These are phyloP conservation scores for Episyrphus balteatus DNA, from an alignment of 1,140 invertebrate species.

Conservation along the genomic window DNA sequence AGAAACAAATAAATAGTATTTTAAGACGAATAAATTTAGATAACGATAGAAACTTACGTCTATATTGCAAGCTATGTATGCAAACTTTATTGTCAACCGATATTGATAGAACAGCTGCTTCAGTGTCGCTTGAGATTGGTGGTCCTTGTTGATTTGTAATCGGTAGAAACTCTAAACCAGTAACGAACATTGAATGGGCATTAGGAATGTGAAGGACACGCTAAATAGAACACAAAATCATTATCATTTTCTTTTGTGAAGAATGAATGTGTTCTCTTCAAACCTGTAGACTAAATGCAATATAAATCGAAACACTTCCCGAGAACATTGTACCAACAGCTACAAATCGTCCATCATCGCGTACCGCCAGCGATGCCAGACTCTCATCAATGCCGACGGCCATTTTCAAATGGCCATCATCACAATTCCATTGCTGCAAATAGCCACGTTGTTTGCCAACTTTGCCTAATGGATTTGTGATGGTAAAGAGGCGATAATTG, in stretches of 20 bases:
- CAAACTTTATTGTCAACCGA: slow-evolving; percentile 90
- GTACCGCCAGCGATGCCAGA: slow-evolving; percentile 73
- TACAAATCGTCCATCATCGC: slow-evolving; percentile 82
- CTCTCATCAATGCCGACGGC: slow-evolving; percentile 56
- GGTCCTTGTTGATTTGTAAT: slow-evolving; percentile 48
- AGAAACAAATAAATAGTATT: slow-evolving; percentile 2
- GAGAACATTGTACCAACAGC: slow-evolving; percentile 87
- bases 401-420: slow-evolving; percentile 43
- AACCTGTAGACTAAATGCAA: slow-evolving; percentile 86
- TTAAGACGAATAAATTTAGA: neutral
- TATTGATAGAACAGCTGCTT: slow-evolving; percentile 82
- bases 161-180: slow-evolving; percentile 80
- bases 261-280: slow-evolving; percentile 5
- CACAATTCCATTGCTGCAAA: slow-evolving; percentile 59
- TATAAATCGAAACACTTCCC: slow-evolving; percentile 80
- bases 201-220: slow-evolving; percentile 66
- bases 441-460: slow-evolving; percentile 59
- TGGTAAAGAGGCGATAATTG: slow-evolving; percentile 61
- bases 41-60: slow-evolving; percentile 50
- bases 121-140: slow-evolving; percentile 56
- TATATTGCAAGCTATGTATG: slow-evolving; percentile 74
- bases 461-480: slow-evolving; percentile 63
- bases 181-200: slow-evolving; percentile 90
- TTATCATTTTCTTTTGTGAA: neutral
- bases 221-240: slow-evolving; percentile 35